phyloP scores from a whole-genome alignment of 2,113 vertebrate species.

The Pseudorasbora parva region DNA sequence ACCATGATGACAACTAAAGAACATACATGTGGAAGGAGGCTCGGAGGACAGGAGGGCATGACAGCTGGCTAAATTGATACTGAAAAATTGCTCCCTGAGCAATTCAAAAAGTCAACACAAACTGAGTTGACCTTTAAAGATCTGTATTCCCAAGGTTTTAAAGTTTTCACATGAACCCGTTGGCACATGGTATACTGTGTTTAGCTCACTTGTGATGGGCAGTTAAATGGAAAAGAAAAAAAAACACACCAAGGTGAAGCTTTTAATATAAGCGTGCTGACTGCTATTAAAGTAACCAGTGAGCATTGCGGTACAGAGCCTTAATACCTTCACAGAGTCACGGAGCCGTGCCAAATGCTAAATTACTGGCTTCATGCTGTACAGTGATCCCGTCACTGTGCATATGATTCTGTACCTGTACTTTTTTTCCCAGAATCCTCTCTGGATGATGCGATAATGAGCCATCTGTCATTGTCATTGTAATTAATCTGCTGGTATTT shows the following conservation, averaged over 20 bases:
- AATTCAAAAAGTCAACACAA: constrained; percentile 33
- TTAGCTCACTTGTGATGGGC: neutral
- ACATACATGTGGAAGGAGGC: neutral
- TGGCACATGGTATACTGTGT: neutral
- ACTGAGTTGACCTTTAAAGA: constrained; percentile 47
- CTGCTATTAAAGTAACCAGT: constrained; percentile 26
- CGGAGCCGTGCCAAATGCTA: constrained; percentile 20
- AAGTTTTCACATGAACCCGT: constrained; percentile 12
- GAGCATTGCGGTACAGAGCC: neutral
- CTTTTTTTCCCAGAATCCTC: constrained; percentile 60
- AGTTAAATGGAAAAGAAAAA: neutral
- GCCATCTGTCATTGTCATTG: constrained; percentile 80
- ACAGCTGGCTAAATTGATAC: constrained; percentile 34
- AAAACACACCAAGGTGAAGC: neutral
- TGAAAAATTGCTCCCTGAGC: neutral
- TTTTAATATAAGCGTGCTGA: neutral
- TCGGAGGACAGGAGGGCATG: neutral
- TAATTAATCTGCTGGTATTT: constrained; percentile 81
- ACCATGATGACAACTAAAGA: constrained; percentile 21
- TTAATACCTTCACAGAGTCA: constrained; percentile 32
- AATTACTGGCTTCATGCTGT: constrained; percentile 38
- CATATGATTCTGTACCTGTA: constrained; percentile 64
- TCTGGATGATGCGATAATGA: constrained; percentile 73
- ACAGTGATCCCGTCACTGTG: neutral
- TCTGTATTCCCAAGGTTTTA: constrained; percentile 2